phyloP scores from a whole-genome alignment of 2,888 invertebrate species.

The Dorcus parallelipipedus region DNA sequence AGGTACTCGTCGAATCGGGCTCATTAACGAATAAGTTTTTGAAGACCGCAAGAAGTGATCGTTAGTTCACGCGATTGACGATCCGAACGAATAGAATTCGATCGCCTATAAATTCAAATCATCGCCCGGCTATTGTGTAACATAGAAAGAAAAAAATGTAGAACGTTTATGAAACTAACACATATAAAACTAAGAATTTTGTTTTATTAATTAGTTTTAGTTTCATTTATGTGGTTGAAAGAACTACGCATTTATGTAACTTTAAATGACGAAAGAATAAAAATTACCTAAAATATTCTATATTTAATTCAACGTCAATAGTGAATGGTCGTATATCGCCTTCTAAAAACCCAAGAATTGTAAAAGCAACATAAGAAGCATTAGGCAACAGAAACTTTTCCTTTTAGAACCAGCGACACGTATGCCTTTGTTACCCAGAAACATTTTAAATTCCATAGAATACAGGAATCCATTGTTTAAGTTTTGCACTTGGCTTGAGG shows the following conservation, averaged over 20 bases:
- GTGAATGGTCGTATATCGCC: no score
- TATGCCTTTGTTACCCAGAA: background rate
- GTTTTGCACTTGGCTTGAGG: background rate
- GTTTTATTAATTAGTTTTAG: no score
- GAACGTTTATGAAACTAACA: background rate
- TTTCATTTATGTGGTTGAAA: no score
- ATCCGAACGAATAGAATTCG: background rate
- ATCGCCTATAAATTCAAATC: slow-evolving; percentile 1
- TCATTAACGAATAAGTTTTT: background rate
- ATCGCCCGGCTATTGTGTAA: background rate
- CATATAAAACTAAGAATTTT: no score
- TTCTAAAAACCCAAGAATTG: no score
- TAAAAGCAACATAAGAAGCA: no score
- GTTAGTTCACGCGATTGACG: background rate
- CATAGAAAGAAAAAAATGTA: background rate
- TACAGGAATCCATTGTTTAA: background rate
- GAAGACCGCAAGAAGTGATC: background rate
- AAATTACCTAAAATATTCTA: no score
- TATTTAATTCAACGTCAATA: no score
- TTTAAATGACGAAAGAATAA: no score
- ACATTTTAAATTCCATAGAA: background rate
- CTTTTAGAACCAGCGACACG: background rate
- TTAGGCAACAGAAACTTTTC: background rate
- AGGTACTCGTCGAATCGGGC: background rate
- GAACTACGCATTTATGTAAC: no score